A percentile compares a stretch with the other conserved stretches of the same genome.
phyloP scores from a whole-genome alignment of 2,888 invertebrate genomes.

The Aleiodes testaceus region DNA sequence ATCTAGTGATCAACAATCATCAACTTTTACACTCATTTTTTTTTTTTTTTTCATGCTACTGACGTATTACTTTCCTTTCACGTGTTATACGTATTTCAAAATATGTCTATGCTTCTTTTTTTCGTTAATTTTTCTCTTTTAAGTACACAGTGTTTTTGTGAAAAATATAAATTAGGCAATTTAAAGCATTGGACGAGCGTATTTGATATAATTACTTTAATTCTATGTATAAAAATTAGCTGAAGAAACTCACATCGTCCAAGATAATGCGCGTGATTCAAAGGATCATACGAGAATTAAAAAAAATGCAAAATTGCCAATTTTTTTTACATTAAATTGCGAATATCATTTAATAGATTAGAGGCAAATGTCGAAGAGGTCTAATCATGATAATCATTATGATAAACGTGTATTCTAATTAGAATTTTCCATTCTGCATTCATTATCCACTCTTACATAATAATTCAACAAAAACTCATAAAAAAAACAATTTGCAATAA shows the following conservation, averaged over 20 bases:
- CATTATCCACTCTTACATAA: no score
- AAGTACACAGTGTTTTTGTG: slow-evolving; percentile 12
- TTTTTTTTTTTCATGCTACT: background rate
- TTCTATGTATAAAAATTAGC: slow-evolving; percentile 23
- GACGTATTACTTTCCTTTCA: background rate
- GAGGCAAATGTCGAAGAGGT: no score
- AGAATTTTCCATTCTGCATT: background rate
- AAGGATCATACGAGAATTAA: no score
- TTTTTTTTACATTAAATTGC: no score
- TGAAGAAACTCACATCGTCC: background rate
- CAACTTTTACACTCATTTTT: background rate
- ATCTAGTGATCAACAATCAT: slow-evolving; percentile 16
- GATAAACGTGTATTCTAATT: no score
- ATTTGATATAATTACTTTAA: background rate
- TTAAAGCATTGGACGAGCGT: slow-evolving; percentile 19
- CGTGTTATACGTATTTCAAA: slow-evolving; percentile 27
- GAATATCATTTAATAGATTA: no score
- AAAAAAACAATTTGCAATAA: slow-evolving; percentile 12
- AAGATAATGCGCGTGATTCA: no score
- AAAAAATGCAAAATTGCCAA: no score
- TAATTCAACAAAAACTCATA: slow-evolving; percentile 3
- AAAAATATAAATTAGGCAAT: slow-evolving; percentile 23
- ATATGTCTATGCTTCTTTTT: background rate
- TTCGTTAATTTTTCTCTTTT: background rate
- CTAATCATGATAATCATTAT: no score